Conservation (phyloP, 2,113 vertebrate genomes). For the Rhea americana region DNA sequence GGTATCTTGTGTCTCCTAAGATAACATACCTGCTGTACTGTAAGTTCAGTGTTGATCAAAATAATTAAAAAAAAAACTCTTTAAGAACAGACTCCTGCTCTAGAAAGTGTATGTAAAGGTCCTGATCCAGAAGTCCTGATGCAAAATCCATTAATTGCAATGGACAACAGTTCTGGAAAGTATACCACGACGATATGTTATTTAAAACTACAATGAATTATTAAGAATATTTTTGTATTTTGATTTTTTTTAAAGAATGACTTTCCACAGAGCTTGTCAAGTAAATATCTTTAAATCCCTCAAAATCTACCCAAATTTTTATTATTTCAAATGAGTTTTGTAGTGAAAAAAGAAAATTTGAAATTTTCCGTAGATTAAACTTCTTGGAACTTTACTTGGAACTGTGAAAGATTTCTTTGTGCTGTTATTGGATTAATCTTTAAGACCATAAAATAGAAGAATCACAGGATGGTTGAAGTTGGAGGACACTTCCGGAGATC, state of each 20-base stretch:
- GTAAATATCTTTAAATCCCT: not conserved
- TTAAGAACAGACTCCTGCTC: accelerated
- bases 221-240: not conserved
- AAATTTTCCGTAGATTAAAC: not conserved
- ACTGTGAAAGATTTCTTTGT: not conserved
- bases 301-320: accelerated
- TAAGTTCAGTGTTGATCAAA: not conserved
- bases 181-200: not conserved
- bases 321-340: not conserved
- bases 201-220: not conserved
- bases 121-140: not conserved
- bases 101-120: not conserved
- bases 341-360: not conserved
- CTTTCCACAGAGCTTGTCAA: not conserved
- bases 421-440: too few species aligned
- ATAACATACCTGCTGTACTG: not conserved
- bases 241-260: not conserved
- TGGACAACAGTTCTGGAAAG: not conserved
- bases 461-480: not conserved
- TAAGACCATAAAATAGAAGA: not conserved
- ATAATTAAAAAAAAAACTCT: not conserved
- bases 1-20: not conserved
- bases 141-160: not conserved
- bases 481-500: not conserved
- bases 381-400: not conserved